Evolutionary conservation across 2,888 invertebrate genomes (phyloP).

Genomic region (Chelonus formosanus): DNA sequence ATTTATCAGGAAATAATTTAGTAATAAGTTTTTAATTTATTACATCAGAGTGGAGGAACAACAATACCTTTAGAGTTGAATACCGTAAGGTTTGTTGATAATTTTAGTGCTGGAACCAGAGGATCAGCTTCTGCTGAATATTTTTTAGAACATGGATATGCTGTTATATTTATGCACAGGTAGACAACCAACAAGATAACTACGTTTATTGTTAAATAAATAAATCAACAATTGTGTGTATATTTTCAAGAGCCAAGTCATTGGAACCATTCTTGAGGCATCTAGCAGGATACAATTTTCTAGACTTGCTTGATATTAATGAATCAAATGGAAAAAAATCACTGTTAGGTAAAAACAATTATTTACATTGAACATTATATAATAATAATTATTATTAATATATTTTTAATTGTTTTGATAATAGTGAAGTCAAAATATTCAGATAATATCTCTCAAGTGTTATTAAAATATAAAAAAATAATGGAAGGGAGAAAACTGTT

Average conservation of each 20-base stretch:
- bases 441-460: constrained; percentile 75
- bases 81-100: constrained; percentile 97
- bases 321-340: constrained; percentile 73
- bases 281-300: constrained; percentile 79
- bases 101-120: constrained; percentile 96
- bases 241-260: constrained; percentile 76
- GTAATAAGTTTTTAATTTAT: constrained; percentile 22
- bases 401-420: constrained; percentile 17
- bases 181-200: constrained; percentile 39
- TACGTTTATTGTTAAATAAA: background rate
- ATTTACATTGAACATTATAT: too few species aligned
- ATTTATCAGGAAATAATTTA: too few species aligned
- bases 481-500: constrained; percentile 78
- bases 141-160: constrained; percentile 86
- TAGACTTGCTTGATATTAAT: constrained; percentile 79
- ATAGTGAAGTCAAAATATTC: constrained; percentile 78
- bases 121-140: constrained; percentile 96
- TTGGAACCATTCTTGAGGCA: constrained; percentile 91
- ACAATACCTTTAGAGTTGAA: constrained; percentile 96
- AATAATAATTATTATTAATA: background rate
- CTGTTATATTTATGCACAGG: constrained; percentile 92
- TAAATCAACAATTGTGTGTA: too few species aligned
- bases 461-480: constrained; percentile 82
- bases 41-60: constrained; percentile 89
- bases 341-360: constrained; percentile 68